These are phyloP conservation scores for Nowickia ferox DNA, from an alignment of 2,888 invertebrate species.

Conservation along the genomic window DNA sequence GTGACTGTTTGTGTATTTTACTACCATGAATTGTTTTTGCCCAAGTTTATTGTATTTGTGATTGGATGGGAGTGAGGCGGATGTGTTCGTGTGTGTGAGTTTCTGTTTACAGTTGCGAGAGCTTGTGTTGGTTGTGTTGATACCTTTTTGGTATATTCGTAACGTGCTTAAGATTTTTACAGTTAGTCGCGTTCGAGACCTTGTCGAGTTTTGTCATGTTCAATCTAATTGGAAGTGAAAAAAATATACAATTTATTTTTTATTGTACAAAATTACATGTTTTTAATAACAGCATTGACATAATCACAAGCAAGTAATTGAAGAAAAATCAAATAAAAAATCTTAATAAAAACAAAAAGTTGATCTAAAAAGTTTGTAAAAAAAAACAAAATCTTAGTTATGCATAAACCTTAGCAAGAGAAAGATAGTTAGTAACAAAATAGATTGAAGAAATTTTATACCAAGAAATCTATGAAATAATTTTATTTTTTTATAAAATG, in stretches of 20 bases:
- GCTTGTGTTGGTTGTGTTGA: slow-evolving; percentile 58
- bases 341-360: slow-evolving; percentile 73
- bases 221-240: slow-evolving; percentile 68
- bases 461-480: slow-evolving; percentile 14
- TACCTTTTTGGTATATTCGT: slow-evolving; percentile 82
- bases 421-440: slow-evolving; percentile 24
- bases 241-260: slow-evolving; percentile 51
- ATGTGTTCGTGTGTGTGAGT: slow-evolving; percentile 29
- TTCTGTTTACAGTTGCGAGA: slow-evolving; percentile 9
- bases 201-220: slow-evolving; percentile 84
- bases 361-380: slow-evolving; percentile 69
- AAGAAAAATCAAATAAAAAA: slow-evolving; percentile 44
- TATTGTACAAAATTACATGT: slow-evolving; percentile 55
- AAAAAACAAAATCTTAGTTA: slow-evolving; percentile 46
- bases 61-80: slow-evolving; percentile 22
- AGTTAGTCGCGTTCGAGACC: slow-evolving; percentile 84
- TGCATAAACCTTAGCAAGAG: slow-evolving; percentile 54
- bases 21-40: slow-evolving; percentile 31
- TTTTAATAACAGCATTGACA: slow-evolving; percentile 61
- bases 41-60: slow-evolving; percentile 39
- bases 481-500: slow-evolving; percentile 26
- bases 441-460: slow-evolving; percentile 32
- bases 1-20: neutral
- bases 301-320: slow-evolving; percentile 51
- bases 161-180: slow-evolving; percentile 82